Base-by-base conservation (phyloP, 1,140 invertebrate genomes). In the Drosophila repletoides region DNA sequence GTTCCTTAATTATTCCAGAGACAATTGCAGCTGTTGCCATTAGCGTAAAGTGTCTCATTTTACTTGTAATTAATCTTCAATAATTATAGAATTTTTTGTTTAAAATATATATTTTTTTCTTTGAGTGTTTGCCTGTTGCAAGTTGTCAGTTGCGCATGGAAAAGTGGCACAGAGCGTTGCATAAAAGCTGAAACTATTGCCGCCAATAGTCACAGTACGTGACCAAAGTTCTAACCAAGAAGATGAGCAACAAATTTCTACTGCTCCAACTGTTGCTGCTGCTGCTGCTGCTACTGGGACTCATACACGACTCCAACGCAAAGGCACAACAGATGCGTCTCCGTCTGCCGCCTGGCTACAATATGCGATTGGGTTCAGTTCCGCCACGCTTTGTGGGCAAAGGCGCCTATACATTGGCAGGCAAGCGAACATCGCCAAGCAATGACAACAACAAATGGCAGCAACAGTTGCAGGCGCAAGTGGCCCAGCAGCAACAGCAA, bases 121-220 rank as follows among this genome's bases (percentile, higher is more conserved):
- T n/a, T n/a, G n/a, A 22, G 24, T 41, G 22, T 19, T 26, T 31
- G 51, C 22, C 4, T 14, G 24, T 38, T 14, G 31, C 31, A 1
- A 33, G 26, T 61, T 33, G 58, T 24, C 6, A 45, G 40, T 46
- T 28, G 49, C 48, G 26, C 19, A 28, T 17, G 3, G 31, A 24
- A 40, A 69, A 65, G 52, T 75, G 59, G 59, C 10, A 56, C 68
- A 63, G 33, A 29, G 14, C 10, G 49, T 61, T 9, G 58, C 71
- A 79, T 79, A 79, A 79, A 79, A 79, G 76, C 75, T 19, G 53
- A 17, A 14, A 28, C 22, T 17, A 10, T n/a, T 22, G 4, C 2
- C 5, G 0, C 10, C 10, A 5, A 33, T 3, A 29, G 26, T 28
- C 66, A 52, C 76, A 79, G 70, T 59, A 24, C 10, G 12, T 49